A percentile compares a stretch with the other conserved stretches of the same genome.
Evolutionary conservation across 2,888 invertebrate species (phyloP).

Genomic region (Malthinus flaveolus): DNA sequence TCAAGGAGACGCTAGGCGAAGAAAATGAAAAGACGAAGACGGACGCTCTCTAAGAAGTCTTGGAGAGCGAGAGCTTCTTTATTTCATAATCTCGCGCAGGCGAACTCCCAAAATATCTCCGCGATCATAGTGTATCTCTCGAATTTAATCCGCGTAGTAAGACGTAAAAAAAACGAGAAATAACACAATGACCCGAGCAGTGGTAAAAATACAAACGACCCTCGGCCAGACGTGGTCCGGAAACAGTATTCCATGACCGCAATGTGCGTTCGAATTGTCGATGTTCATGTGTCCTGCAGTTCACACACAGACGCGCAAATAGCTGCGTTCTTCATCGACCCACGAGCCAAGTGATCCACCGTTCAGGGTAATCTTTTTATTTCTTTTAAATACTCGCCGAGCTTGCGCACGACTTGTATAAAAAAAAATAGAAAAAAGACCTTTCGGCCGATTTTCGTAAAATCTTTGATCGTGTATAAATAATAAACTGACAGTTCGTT

Average conservation of each 20-base stretch:
- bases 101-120: not conserved
- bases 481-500: too few relatives aligned
- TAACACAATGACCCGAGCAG: too few relatives aligned
- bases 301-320: slow-evolving; percentile 56
- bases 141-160: too few relatives aligned
- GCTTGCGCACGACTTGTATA: too few relatives aligned
- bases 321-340: slow-evolving; percentile 64
- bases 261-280: slow-evolving; percentile 66
- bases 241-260: slow-evolving; percentile 57
- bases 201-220: too few relatives aligned
- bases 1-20: too few relatives aligned
- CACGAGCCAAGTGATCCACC: slow-evolving; percentile 64
- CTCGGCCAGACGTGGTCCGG: slow-evolving; percentile 62
- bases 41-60: too few relatives aligned
- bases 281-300: slow-evolving; percentile 63
- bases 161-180: not conserved
- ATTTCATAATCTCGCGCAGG: not conserved
- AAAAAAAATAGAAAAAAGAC: too few relatives aligned
- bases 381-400: not conserved
- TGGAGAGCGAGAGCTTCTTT: too few relatives aligned
- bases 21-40: not conserved
- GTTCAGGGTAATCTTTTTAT: slow-evolving; percentile 40
- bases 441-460: too few relatives aligned
- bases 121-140: too few relatives aligned
- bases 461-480: not conserved